A percentile compares a stretch with the other conserved stretches of the same genome.
Evolutionary conservation across 2,113 vertebrate genomes (phyloP).

Genomic region (Tor tambroides): DNA sequence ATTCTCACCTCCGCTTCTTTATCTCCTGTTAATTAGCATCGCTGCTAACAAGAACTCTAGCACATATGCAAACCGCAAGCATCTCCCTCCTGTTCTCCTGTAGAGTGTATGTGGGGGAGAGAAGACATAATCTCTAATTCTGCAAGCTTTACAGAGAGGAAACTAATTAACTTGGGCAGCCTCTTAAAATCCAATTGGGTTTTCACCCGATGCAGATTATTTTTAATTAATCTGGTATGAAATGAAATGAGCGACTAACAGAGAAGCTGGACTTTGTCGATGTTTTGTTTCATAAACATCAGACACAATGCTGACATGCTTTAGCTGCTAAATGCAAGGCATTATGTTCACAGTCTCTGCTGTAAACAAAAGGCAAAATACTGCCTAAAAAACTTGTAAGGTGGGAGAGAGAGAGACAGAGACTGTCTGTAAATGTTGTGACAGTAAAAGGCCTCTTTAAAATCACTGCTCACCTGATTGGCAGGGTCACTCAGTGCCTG

Average conservation of each 20-base stretch:
- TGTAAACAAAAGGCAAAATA: slow-evolving; percentile 48
- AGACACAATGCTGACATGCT: slow-evolving; percentile 54
- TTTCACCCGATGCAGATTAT: slow-evolving; percentile 50
- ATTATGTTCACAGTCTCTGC: slow-evolving; percentile 44
- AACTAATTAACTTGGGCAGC: slow-evolving; percentile 63
- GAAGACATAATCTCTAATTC: slow-evolving; percentile 63
- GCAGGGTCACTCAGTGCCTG: slow-evolving; percentile 74
- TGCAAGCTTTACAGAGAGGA: slow-evolving; percentile 56
- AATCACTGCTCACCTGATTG: slow-evolving; percentile 72
- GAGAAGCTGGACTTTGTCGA: slow-evolving; percentile 51
- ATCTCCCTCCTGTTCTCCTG: slow-evolving; percentile 61
- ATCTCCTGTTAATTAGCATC: slow-evolving; percentile 76
- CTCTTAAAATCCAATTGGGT: slow-evolving; percentile 56
- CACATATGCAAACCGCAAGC: slow-evolving; percentile 60
- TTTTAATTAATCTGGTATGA: slow-evolving; percentile 59
- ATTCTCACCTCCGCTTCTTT: slow-evolving; percentile 74
- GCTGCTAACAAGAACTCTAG: slow-evolving; percentile 69
- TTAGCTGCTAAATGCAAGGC: slow-evolving; percentile 51
- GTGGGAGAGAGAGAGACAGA: slow-evolving; percentile 5
- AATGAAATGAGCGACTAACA: slow-evolving; percentile 58
- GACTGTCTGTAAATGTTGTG: slow-evolving; percentile 45
- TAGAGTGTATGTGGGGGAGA: slow-evolving; percentile 45
- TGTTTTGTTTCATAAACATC: slow-evolving; percentile 55
- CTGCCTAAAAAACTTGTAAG: background rate
- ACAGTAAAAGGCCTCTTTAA: slow-evolving; percentile 57